These are phyloP conservation scores for Pseudachorutes palmiensis DNA, from an alignment of 1,140 invertebrate species.

Conservation along the genomic window DNA sequence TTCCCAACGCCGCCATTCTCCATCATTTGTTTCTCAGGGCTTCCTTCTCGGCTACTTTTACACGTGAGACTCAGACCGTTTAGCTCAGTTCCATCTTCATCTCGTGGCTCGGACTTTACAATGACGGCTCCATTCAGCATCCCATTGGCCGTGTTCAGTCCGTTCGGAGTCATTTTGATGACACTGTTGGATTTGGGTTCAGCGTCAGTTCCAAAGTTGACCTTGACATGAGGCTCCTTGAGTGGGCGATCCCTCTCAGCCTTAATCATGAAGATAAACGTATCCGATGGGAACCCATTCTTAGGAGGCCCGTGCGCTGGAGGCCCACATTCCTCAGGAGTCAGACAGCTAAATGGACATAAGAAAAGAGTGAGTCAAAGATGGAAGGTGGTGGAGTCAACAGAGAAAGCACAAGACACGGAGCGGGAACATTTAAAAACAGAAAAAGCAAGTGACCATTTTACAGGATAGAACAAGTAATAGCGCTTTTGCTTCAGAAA, in stretches of 20 bases:
- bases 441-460: background rate
- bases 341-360: slow-evolving; percentile 28
- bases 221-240: background rate
- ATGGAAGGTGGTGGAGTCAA: slow-evolving; percentile 1
- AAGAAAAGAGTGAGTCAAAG: slow-evolving; percentile 1
- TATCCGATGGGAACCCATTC: slow-evolving; percentile 38
- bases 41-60: background rate
- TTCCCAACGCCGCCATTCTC: background rate
- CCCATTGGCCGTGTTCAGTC: slow-evolving; percentile 6
- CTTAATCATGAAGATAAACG: slow-evolving; percentile 46
- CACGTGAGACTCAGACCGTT: background rate
- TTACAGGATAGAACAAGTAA: background rate
- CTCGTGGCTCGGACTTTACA: slow-evolving; percentile 28
- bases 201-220: background rate
- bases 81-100: background rate
- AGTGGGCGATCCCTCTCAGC: slow-evolving; percentile 43
- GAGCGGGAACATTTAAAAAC: background rate
- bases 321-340: slow-evolving; percentile 31
- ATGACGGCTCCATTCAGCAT: slow-evolving; percentile 19
- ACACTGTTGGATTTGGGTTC: slow-evolving; percentile 31
- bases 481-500: no score
- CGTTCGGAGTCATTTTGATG: slow-evolving; percentile 1
- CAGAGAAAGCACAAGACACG: slow-evolving; percentile 35
- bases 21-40: background rate
- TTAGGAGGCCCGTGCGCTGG: slow-evolving; percentile 12